These are phyloP conservation scores for Prionailurus bengalensis DNA, from an alignment of 2,113 vertebrate genomes.

Conservation along the genomic window DNA sequence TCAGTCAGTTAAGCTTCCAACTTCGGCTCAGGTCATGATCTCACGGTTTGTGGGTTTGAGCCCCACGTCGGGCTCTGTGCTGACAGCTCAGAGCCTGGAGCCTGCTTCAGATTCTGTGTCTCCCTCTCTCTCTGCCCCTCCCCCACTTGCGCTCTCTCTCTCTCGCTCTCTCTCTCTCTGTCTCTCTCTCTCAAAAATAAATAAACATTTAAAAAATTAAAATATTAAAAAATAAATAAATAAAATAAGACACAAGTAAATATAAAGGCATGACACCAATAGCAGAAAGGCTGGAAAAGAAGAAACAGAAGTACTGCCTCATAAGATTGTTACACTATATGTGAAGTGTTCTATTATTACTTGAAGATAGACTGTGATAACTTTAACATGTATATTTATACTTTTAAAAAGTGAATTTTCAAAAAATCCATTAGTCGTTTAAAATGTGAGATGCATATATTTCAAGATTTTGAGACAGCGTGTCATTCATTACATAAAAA, in stretches of 20 bases:
- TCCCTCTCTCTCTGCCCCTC: no score
- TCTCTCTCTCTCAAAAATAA: no score
- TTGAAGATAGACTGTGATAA: background rate
- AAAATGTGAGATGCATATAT: background rate
- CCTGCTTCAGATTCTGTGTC: no score
- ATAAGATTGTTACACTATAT: accelerated
- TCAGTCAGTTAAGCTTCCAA: no score
- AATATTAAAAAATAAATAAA: no score
- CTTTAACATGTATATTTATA: background rate
- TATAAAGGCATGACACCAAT: background rate
- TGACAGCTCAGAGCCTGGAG: no score
- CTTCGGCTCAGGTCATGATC: no score
- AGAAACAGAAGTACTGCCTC: accelerated
- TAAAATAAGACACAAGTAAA: background rate
- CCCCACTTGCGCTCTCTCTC: no score
- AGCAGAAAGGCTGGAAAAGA: background rate
- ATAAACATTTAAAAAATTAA: no score
- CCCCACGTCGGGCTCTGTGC: no score
- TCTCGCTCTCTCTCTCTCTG: no score
- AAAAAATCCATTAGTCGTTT: background rate
- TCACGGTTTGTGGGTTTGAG: no score
- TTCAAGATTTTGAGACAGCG: background rate
- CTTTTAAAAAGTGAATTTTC: background rate
- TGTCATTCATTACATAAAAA: background rate
- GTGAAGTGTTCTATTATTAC: background rate